Conservation (phyloP, 2,797 vertebrate genomes). For the Limosa lapponica region DNA sequence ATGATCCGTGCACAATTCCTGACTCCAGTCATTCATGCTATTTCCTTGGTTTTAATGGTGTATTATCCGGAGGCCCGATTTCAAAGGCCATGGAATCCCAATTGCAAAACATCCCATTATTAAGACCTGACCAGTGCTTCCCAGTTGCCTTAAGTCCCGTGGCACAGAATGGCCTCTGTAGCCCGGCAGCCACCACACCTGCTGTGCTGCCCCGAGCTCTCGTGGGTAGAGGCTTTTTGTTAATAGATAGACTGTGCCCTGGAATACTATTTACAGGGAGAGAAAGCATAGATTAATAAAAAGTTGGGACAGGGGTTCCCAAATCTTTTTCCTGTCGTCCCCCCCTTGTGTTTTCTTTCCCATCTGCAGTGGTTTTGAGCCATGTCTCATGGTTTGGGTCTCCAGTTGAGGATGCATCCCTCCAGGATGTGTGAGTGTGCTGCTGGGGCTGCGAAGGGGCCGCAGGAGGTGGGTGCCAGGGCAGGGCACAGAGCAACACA, state of each 20-base stretch:
- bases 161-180: background rate
- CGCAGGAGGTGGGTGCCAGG: background rate
- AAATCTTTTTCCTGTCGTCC: background rate
- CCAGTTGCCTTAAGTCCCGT: background rate
- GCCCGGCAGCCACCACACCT: rapidly evolving
- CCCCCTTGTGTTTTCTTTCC: background rate
- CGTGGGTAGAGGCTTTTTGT: background rate
- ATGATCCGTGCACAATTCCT: background rate
- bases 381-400: background rate
- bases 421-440: background rate
- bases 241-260: background rate
- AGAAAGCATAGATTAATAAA: background rate
- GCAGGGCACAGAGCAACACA: background rate
- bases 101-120: rapidly evolving
- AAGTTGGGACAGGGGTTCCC: background rate
- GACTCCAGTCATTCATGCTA: background rate
- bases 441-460: rapidly evolving
- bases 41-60: background rate
- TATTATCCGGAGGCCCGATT: background rate
- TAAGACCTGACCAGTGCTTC: background rate
- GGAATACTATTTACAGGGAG: background rate
- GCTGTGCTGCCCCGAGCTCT: rapidly evolving
- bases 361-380: background rate
- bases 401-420: background rate
- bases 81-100: background rate